A percentile compares a stretch with the other conserved stretches of the same genome.
phyloP scores from a whole-genome alignment of 2,113 vertebrate genomes.

The Corythornis cristatus region DNA sequence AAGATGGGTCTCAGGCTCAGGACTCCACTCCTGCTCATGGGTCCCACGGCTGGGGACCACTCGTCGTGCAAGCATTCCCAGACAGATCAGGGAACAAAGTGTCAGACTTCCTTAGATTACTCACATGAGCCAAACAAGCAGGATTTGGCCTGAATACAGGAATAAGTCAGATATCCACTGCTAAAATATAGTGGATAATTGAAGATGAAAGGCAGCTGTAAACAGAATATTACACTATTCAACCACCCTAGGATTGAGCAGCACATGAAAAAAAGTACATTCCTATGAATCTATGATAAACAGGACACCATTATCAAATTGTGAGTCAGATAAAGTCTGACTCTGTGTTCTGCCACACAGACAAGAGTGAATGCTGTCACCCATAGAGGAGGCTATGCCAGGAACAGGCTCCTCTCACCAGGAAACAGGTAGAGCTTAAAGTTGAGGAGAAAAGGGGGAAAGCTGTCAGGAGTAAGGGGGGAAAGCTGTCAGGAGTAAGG shows the following conservation, averaged over 20 bases:
- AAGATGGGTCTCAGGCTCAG: conserved; percentile 18
- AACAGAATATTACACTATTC: conserved; percentile 10
- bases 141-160: conserved; percentile 65
- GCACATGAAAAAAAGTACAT: not conserved
- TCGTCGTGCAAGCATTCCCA: conserved; percentile 45
- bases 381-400: not conserved
- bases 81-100: conserved; percentile 64
- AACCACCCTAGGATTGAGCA: not conserved
- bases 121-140: conserved; percentile 54
- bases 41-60: conserved; percentile 14
- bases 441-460: accelerated
- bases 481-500: not conserved
- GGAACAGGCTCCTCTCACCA: not conserved
- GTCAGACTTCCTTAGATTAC: conserved; percentile 61
- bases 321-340: not conserved
- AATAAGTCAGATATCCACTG: conserved; percentile 54
- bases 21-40: not conserved
- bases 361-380: not conserved
- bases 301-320: not conserved
- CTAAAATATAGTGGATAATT: conserved; percentile 57
- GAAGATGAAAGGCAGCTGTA: conserved; percentile 68
- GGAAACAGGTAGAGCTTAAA: not conserved
- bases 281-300: not conserved
- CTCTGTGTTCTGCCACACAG: not conserved
- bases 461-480: not conserved